phyloP scores from a whole-genome alignment of 2,888 invertebrate genomes.

The Eretmocerus hayati region DNA sequence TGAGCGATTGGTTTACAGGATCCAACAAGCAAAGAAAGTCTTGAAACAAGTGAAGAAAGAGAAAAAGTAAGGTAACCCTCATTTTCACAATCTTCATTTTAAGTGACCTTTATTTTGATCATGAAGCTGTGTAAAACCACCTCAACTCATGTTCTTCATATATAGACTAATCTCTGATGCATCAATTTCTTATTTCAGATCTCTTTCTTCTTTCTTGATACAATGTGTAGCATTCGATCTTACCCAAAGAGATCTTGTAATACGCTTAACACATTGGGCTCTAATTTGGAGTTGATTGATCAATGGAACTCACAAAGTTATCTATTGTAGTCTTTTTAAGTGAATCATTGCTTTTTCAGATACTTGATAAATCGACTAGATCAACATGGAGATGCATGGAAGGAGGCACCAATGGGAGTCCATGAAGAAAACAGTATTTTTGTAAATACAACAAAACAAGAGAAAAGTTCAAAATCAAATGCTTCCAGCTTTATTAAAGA shows the following conservation, averaged over 20 bases:
- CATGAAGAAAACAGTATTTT: constrained; percentile 43
- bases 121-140: too few species aligned
- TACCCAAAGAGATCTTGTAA: too few species aligned
- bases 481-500: constrained; percentile 33
- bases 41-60: constrained; percentile 62
- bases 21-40: constrained; percentile 65
- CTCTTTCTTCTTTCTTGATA: too few species aligned
- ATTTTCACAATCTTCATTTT: not conserved
- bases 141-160: too few species aligned
- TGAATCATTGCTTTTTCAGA: constrained; percentile 41
- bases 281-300: too few species aligned
- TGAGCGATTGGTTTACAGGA: constrained; percentile 63
- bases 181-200: too few species aligned
- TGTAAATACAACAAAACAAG: constrained; percentile 37
- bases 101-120: not conserved
- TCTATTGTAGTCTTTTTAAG: too few species aligned
- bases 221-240: too few species aligned
- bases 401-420: constrained; percentile 56
- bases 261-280: too few species aligned
- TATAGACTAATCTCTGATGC: too few species aligned
- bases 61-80: constrained; percentile 49
- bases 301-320: too few species aligned
- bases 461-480: constrained; percentile 35
- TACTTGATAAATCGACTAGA: constrained; percentile 63
- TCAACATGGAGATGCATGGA: constrained; percentile 64